phyloP scores from a whole-genome alignment of 2,113 vertebrate genomes.

The Pachyramphus minor region DNA sequence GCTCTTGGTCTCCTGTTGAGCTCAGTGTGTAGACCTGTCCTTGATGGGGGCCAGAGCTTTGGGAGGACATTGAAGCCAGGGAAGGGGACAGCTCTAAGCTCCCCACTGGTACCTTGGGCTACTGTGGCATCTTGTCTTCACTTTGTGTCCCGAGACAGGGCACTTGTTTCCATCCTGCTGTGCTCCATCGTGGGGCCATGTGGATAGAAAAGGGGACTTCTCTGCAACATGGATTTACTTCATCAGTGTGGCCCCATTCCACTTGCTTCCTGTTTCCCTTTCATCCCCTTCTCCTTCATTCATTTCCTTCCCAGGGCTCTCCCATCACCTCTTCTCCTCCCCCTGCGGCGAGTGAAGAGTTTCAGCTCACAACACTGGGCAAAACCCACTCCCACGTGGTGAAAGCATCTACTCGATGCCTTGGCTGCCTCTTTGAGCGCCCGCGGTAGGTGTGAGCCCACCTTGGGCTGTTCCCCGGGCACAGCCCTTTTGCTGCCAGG shows the following conservation, averaged over 20 bases:
- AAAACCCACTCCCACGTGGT: accelerated
- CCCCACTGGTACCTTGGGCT: not conserved
- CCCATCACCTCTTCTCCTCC: not conserved
- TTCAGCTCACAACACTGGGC: not conserved
- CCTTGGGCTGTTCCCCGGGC: not conserved
- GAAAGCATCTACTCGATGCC: accelerated
- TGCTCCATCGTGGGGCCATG: accelerated
- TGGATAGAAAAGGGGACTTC: not conserved
- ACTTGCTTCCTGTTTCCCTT: not conserved
- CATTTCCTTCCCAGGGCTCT: not conserved
- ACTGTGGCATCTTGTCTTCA: not conserved
- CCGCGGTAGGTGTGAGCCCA: accelerated
- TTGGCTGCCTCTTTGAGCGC: not conserved
- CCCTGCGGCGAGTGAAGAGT: not conserved
- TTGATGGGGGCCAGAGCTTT: not conserved
- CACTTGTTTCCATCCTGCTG: not conserved
- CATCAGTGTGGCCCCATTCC: not conserved
- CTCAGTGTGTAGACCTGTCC: accelerated
- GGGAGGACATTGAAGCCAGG: not conserved
- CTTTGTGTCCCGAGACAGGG: accelerated
- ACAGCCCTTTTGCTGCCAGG: not conserved
- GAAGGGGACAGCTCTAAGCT: not conserved
- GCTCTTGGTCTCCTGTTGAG: not conserved
- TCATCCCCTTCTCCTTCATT: not conserved
- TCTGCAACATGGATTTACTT: not conserved